These are phyloP conservation scores for Phrixothrix hirtus DNA, from an alignment of 2,888 invertebrate genomes.

Conservation along the genomic window DNA sequence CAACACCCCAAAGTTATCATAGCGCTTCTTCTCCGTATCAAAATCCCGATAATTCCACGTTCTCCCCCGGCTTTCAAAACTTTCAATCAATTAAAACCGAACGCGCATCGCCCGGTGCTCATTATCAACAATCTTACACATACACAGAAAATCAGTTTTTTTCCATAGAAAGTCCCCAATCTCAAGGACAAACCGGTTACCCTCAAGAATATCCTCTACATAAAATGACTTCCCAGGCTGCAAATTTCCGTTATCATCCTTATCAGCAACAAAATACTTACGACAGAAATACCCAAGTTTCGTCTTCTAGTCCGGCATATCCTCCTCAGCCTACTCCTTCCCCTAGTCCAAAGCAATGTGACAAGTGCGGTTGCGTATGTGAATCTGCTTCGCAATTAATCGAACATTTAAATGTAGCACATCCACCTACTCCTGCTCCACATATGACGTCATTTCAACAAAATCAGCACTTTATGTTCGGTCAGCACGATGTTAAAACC, in stretches of 20 bases:
- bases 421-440: constrained; percentile 58
- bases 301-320: constrained; percentile 60
- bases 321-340: constrained; percentile 72
- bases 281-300: constrained; percentile 40
- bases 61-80: constrained; percentile 58
- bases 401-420: constrained; percentile 74
- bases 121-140: constrained; percentile 39
- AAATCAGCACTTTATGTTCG: constrained; percentile 57
- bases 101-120: constrained; percentile 57
- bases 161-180: constrained; percentile 39
- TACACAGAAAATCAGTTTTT: constrained; percentile 46
- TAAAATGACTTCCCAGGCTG: constrained; percentile 42
- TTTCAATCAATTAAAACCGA: constrained; percentile 52
- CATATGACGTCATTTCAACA: constrained; percentile 59
- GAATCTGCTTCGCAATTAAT: constrained; percentile 73
- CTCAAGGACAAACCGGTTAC: constrained; percentile 47
- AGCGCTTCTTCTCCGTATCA: constrained; percentile 70
- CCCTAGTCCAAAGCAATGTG: constrained; percentile 76
- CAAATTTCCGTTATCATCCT: constrained; percentile 53
- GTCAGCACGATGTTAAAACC: constrained; percentile 61
- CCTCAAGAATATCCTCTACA: constrained; percentile 48
- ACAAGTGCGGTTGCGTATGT: constrained; percentile 81
- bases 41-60: constrained; percentile 61
- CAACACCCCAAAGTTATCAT: constrained; percentile 68
- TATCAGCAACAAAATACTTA: constrained; percentile 53